Conservation (phyloP, 2,797 vertebrate species). For the Rhabdomys pumilio region DNA sequence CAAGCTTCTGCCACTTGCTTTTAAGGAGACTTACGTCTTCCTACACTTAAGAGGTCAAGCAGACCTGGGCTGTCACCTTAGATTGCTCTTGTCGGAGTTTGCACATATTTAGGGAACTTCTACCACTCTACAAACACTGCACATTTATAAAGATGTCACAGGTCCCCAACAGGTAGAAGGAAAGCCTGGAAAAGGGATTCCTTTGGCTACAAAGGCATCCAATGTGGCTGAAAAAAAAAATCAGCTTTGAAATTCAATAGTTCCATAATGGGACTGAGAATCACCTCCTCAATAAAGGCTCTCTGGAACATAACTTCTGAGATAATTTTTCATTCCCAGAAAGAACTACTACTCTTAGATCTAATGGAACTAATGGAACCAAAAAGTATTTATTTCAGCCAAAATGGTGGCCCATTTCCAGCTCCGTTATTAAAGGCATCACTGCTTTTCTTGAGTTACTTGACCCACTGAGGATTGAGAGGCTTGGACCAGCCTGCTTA, state of each 20-base stretch:
- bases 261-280: not conserved
- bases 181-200: not conserved
- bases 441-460: not conserved
- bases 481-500: not conserved
- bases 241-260: not conserved
- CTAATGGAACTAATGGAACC: too few species aligned
- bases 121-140: rapidly evolving
- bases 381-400: not conserved
- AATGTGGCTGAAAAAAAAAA: not conserved
- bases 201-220: not conserved
- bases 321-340: not conserved
- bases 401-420: not conserved
- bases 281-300: not conserved
- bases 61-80: not conserved
- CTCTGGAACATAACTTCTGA: not conserved
- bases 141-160: not conserved
- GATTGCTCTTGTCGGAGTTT: not conserved
- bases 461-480: not conserved
- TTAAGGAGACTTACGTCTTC: slow-evolving; percentile 15
- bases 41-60: slow-evolving; percentile 1
- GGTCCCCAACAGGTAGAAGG: not conserved
- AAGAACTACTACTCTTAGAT: not conserved
- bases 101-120: not conserved
- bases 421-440: not conserved
- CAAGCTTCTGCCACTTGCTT: slow-evolving; percentile 59